phyloP scores from a whole-genome alignment of 2,113 vertebrate species.

The Tretioscincus oriximinensis region DNA sequence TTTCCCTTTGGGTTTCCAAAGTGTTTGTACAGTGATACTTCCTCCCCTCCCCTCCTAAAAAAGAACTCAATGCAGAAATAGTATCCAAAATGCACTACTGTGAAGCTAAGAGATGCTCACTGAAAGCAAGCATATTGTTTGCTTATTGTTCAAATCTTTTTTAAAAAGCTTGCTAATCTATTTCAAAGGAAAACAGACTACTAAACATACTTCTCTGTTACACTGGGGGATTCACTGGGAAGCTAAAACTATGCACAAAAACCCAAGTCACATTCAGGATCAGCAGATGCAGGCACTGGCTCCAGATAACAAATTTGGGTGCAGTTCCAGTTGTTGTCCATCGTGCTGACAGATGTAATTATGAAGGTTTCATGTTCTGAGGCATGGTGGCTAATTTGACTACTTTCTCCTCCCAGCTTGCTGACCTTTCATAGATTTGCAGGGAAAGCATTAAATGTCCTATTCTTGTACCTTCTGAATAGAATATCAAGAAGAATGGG shows the following conservation, averaged over 20 bases:
- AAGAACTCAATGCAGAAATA: conserved; percentile 31
- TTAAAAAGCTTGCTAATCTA: neutral
- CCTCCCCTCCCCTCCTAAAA: neutral
- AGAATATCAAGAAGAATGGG: neutral
- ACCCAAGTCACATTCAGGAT: neutral
- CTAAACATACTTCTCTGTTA: neutral
- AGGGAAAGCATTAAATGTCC: neutral
- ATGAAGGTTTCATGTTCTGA: neutral
- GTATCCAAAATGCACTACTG: neutral
- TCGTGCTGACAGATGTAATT: neutral
- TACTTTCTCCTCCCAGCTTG: neutral
- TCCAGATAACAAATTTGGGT: neutral
- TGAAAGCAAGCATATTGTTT: neutral
- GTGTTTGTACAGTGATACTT: conserved; percentile 28
- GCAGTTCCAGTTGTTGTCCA: too few species aligned
- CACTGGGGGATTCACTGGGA: neutral
- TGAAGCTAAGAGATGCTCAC: neutral
- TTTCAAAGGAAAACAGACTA: neutral
- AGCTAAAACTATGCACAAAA: neutral
- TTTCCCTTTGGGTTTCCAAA: conserved; percentile 17
- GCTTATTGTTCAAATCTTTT: too few species aligned
- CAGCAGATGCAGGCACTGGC: neutral
- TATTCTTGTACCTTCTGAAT: neutral
- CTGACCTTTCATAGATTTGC: neutral
- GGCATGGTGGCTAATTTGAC: neutral